Percentiles rank a stretch among this genome's conserved stretches.
Conservation (phyloP, 92 coral and sea anemone genomes). For the Umimayanthus chanpuru region DNA sequence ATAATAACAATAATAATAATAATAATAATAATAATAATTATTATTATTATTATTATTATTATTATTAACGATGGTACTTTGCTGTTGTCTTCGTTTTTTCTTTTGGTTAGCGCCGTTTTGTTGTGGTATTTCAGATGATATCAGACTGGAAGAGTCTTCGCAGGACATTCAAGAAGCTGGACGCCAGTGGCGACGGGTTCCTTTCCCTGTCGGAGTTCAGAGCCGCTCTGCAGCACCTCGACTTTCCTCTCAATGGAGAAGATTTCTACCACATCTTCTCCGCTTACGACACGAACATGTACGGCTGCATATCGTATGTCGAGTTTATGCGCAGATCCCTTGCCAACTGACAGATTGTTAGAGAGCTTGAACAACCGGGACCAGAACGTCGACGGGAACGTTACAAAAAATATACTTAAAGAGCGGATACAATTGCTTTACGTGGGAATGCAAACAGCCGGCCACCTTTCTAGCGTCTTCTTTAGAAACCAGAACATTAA, state of each 20-base stretch:
- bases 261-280: conserved; percentile 87
- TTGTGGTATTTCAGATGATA: conserved; percentile 61
- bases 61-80: neutral
- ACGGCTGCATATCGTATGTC: conserved; percentile 77
- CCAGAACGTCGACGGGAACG: neutral
- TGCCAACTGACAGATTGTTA: neutral
- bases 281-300: conserved; percentile 77
- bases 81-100: neutral
- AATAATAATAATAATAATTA: too few species aligned
- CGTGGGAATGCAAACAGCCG: too few species aligned
- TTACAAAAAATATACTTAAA: too few species aligned
- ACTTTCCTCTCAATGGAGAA: conserved; percentile 70
- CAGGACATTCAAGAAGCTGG: conserved; percentile 69
- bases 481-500: too few species aligned
- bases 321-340: conserved; percentile 48
- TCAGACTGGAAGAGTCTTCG: conserved; percentile 81
- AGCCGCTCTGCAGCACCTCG: conserved; percentile 57
- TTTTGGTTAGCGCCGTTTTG: neutral
- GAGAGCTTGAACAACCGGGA: neutral
- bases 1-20: too few species aligned
- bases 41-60: too few species aligned
- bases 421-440: neutral
- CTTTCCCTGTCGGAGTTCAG: conserved; percentile 76
- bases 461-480: too few species aligned
- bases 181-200: conserved; percentile 71